phyloP scores from a whole-genome alignment of 1,140 invertebrate species.

The Holcopasites calliopsidis region DNA sequence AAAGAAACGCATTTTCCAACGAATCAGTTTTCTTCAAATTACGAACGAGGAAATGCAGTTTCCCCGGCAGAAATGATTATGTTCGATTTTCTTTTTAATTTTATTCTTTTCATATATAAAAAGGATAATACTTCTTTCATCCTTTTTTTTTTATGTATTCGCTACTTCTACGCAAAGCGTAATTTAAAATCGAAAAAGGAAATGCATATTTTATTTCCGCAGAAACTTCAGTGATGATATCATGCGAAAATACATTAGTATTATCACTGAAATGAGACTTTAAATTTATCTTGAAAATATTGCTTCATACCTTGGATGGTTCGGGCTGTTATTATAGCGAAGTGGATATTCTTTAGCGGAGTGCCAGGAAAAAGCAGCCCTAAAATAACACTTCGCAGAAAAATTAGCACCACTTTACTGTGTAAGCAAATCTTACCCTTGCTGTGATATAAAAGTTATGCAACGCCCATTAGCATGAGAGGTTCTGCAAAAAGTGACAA shows the following conservation, averaged over 20 bases:
- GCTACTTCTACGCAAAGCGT: not conserved
- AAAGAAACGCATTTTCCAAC: not conserved
- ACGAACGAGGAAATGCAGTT: too few species aligned
- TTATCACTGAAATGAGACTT: not conserved
- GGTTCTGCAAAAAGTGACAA: constrained; percentile 36
- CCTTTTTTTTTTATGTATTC: not conserved
- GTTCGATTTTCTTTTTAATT: not conserved
- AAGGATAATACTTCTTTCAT: too few species aligned
- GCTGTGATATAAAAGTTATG: constrained; percentile 10
- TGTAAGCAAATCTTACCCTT: constrained; percentile 49
- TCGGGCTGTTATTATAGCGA: constrained; percentile 37
- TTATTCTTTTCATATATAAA: not conserved
- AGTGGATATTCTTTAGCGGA: constrained; percentile 31
- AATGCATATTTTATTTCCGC: too few species aligned
- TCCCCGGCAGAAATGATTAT: too few species aligned
- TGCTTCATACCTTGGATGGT: constrained; percentile 13
- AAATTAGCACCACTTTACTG: constrained; percentile 62
- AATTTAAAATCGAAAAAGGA: too few species aligned
- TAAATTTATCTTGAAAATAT: not conserved
- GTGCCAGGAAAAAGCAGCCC: constrained; percentile 10
- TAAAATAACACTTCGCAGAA: constrained; percentile 55
- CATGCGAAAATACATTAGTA: too few species aligned
- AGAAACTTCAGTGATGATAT: too few species aligned
- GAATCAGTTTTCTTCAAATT: too few species aligned
- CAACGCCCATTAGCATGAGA: not conserved